phyloP scores from a whole-genome alignment of 2,113 vertebrate species.

The Chloroceryle aenea region DNA sequence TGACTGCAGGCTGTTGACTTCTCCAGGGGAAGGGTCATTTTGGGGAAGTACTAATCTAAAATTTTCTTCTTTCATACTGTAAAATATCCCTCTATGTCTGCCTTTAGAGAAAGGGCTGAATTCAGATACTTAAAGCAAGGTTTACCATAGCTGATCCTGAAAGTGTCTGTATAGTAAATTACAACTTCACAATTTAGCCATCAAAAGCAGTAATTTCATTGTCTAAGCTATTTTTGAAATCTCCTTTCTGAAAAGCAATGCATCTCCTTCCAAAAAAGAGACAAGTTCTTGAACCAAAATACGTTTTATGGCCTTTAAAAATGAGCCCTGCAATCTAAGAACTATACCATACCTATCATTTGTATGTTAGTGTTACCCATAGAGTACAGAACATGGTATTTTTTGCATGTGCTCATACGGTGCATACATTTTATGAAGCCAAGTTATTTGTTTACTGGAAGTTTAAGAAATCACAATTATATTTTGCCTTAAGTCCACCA shows the following conservation, averaged over 20 bases:
- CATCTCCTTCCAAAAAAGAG: not conserved
- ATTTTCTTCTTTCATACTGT: not conserved
- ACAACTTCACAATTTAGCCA: not conserved
- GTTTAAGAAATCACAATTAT: not conserved
- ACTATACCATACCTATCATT: accelerated
- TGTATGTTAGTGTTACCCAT: not conserved
- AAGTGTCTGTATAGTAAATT: not conserved
- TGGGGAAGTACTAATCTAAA: not conserved
- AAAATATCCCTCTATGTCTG: not conserved
- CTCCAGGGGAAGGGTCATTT: not conserved
- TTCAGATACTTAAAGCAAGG: not conserved
- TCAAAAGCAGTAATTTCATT: not conserved
- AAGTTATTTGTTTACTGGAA: not conserved
- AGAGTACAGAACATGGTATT: not conserved
- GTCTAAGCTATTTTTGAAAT: not conserved
- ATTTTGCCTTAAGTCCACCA: not conserved
- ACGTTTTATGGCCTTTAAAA: not conserved
- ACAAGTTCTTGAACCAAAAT: not conserved
- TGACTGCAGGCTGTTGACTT: too few relatives aligned
- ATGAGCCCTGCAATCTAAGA: not conserved
- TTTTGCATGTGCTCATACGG: not conserved
- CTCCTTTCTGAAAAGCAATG: not conserved
- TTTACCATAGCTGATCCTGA: not conserved
- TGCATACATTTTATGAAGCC: accelerated
- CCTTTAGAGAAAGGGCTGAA: not conserved